A percentile compares a stretch with the other conserved stretches of the same genome.
phyloP scores from a whole-genome alignment of 30 jellyfish, hydroid and myxozoan species.

The Sanderia malayensis region DNA sequence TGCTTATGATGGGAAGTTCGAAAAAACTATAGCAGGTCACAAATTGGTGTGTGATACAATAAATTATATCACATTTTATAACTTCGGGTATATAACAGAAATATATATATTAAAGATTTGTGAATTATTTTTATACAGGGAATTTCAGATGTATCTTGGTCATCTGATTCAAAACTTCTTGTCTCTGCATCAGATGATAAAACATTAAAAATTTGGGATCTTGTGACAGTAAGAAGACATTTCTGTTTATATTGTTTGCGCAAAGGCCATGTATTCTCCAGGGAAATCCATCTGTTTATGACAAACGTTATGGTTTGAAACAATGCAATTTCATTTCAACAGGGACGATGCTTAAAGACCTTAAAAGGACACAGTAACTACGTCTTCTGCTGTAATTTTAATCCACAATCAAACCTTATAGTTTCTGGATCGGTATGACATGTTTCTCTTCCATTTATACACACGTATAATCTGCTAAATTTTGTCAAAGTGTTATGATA shows the following conservation, averaged over 20 bases:
- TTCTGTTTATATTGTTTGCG: too few species aligned
- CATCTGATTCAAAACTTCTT: constrained; percentile 84
- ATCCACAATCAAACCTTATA: constrained; percentile 86
- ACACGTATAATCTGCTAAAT: too few species aligned
- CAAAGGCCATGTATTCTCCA: too few species aligned
- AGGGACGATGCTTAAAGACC: constrained; percentile 94
- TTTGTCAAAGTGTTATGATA: too few species aligned
- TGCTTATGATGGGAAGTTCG: constrained; percentile 98
- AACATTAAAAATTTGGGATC: constrained; percentile 88
- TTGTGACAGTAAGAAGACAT: constrained; percentile 67
- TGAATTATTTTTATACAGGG: constrained; percentile 70
- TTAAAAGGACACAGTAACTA: constrained; percentile 94
- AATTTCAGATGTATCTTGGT: constrained; percentile 95
- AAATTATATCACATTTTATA: too few species aligned
- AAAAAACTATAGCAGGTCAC: constrained; percentile 95
- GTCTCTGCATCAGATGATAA: constrained; percentile 98
- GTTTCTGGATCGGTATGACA: constrained; percentile 98
- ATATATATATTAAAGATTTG: too few species aligned
- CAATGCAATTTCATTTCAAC: too few species aligned
- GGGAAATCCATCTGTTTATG: too few species aligned
- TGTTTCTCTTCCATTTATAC: too few species aligned
- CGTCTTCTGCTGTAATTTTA: constrained; percentile 94
- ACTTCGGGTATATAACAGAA: too few species aligned
- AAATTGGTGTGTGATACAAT: constrained; percentile 60
- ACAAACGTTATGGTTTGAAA: too few species aligned